phyloP scores from a whole-genome alignment of 2,888 invertebrate species.

The Cheilosia soror region DNA sequence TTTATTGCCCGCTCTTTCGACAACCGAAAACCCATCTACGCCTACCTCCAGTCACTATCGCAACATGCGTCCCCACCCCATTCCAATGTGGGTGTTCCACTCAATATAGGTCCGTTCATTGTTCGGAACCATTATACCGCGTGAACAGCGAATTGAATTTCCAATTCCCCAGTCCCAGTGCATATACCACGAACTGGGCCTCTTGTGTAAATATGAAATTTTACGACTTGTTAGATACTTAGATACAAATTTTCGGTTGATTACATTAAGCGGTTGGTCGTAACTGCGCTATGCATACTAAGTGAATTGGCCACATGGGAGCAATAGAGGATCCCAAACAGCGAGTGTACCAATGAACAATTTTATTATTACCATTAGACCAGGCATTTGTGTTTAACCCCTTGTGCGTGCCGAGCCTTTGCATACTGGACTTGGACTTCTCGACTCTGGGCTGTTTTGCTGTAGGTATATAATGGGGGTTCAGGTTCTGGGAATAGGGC shows the following conservation, averaged over 20 bases:
- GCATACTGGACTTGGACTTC: constrained; percentile 22
- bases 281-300: constrained; percentile 69
- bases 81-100: constrained; percentile 63
- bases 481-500: constrained; percentile 29
- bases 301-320: constrained; percentile 72
- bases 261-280: constrained; percentile 71
- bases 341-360: constrained; percentile 47
- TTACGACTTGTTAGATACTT: constrained; percentile 76
- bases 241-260: constrained; percentile 75
- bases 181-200: constrained; percentile 41
- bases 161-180: constrained; percentile 58
- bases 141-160: constrained; percentile 64
- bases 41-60: constrained; percentile 1
- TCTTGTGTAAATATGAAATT: constrained; percentile 75
- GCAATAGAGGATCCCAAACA: constrained; percentile 48
- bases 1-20: constrained; percentile 60
- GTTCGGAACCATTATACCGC: constrained; percentile 20
- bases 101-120: constrained; percentile 4
- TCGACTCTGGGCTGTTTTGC: constrained; percentile 23
- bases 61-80: neutral
- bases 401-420: constrained; percentile 58
- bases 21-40: constrained; percentile 2
- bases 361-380: constrained; percentile 66
- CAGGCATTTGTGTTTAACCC: constrained; percentile 64
- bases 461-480: neutral